Evolutionary conservation across 2,888 invertebrate genomes (phyloP).

Genomic region (Dysmachus trigonus): DNA sequence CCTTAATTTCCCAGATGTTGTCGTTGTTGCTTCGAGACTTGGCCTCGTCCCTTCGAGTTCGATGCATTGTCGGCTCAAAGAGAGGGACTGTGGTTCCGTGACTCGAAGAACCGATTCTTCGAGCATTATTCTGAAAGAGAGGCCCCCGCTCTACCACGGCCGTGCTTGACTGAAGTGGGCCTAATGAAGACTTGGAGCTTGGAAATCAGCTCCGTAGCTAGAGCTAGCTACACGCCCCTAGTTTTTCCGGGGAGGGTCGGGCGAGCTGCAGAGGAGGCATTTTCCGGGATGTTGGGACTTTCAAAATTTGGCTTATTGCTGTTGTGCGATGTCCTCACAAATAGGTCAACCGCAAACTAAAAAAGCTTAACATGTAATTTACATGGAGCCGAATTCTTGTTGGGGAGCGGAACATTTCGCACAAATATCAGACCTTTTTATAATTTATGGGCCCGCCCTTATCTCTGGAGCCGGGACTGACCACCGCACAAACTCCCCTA

Average conservation of each 20-base stretch:
- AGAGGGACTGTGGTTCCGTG: background rate
- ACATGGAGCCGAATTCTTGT: conserved; percentile 4
- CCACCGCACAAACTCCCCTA: conserved; percentile 8
- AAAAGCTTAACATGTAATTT: conserved; percentile 6
- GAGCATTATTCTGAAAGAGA: background rate
- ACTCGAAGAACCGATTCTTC: background rate
- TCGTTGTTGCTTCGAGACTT: background rate
- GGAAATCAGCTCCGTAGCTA: background rate
- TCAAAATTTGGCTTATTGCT: background rate
- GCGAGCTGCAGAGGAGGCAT: background rate
- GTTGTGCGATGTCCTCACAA: background rate
- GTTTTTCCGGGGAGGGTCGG: background rate
- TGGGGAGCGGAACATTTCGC: background rate
- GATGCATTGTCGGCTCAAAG: background rate
- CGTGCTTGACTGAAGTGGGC: background rate
- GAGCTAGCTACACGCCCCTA: background rate
- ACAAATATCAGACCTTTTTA: conserved; percentile 20
- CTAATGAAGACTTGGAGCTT: background rate
- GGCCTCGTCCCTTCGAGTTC: background rate
- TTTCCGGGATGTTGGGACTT: background rate
- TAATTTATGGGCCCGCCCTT: background rate
- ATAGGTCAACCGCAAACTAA: conserved; percentile 13
- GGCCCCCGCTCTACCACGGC: background rate
- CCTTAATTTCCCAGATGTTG: background rate
- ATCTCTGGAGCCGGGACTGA: background rate